Base-by-base conservation (phyloP, 2,113 vertebrate genomes). In the Azemiops feae region DNA sequence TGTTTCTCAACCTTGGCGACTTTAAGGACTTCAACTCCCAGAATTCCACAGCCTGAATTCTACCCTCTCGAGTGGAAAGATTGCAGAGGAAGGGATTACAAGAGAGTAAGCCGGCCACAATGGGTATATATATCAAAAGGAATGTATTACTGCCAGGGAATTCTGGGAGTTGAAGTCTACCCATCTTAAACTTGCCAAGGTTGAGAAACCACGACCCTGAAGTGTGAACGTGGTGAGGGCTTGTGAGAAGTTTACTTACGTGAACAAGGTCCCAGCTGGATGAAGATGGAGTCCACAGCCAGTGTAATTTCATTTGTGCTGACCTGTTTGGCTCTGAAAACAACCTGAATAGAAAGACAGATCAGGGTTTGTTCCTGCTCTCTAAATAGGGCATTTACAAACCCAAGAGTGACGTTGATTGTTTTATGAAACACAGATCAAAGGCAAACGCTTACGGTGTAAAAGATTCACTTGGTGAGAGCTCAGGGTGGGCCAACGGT, bases 231-330 rank as follows among this genome's bases (percentile, higher is more conserved):
- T 86, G 85, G 3, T 20, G 27, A 3, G 85, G 16, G 23, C 3
- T 2, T 27, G 34, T 4, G 53, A 20, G 47, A 23, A 22, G 0
- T 16, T 2, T 2, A 6, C 93, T 88, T 91, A 93, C 93, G 85
- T 43, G 55, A 6, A 1, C 93, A 93, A 47, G 93, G 10, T 1
- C 89, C 91, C 0, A 25, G 16, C 45, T 86, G 12, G 93, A 93
- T 25, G 1, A 58, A 91, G 45, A 93, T 43, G 39, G 23, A 39
- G 89, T 93, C 93, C 85, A 93, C 4, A 1, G 89, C 89, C 18
- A 91, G 0, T 1, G 11, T 2, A 5, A 88, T 34, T 6, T 14
- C 85, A 3, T 0, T 1, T 0, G 2, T 20, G 2, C 47, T 43
- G 20, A 14, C 50, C 64, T 47, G 58, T 5, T 9, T 55, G 43